Conservation (phyloP, 2,113 vertebrate genomes). For the Forbesichthys agassizii region DNA sequence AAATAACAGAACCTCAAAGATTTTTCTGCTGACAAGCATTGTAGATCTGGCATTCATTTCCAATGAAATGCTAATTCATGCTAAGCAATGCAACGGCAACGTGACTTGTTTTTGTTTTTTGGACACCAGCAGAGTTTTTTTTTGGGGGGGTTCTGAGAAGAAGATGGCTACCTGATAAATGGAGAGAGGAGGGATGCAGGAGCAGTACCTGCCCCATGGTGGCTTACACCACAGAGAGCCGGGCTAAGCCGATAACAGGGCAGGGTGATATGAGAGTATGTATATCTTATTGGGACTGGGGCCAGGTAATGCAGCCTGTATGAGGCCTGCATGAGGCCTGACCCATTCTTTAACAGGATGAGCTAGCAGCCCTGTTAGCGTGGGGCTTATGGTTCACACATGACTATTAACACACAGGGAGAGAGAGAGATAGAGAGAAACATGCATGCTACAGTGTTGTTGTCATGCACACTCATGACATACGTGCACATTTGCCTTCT, state of each 20-base stretch:
- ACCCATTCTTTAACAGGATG: constrained; percentile 70
- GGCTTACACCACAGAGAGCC: constrained; percentile 60
- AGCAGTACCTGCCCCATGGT: constrained; percentile 58
- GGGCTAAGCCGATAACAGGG: constrained; percentile 67
- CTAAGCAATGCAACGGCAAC: too few species aligned
- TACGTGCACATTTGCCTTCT: background rate
- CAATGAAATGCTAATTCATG: too few species aligned
- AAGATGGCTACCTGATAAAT: background rate
- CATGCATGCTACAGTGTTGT: background rate
- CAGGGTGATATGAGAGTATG: constrained; percentile 62
- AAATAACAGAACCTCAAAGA: too few species aligned
- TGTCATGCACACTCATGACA: background rate
- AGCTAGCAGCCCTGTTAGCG: constrained; percentile 64
- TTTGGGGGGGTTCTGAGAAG: background rate
- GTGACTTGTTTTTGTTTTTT: too few species aligned
- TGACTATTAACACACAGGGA: constrained; percentile 58
- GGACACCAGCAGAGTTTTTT: too few species aligned
- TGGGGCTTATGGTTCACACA: constrained; percentile 61
- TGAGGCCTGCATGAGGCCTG: constrained; percentile 28
- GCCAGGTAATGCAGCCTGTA: constrained; percentile 55
- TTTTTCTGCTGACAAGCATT: too few species aligned
- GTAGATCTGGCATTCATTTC: too few species aligned
- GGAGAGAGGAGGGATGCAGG: constrained; percentile 1
- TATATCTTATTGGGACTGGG: constrained; percentile 59
- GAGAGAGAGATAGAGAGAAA: constrained; percentile 4